Evolutionary conservation across 2,797 vertebrate genomes (phyloP).

Genomic region (Dipus sagitta): DNA sequence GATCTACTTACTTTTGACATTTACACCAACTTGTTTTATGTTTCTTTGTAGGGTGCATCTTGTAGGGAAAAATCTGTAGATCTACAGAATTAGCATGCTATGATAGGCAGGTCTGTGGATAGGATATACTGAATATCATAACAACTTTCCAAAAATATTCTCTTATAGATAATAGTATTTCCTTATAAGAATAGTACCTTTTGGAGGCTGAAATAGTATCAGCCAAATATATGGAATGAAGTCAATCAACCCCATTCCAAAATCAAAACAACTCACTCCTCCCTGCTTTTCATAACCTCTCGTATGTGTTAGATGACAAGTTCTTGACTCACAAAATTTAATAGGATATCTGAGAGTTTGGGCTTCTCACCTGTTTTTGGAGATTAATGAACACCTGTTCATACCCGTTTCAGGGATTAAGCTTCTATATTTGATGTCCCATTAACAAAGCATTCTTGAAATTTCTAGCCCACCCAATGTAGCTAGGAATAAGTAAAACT

Average conservation of each 20-base stretch:
- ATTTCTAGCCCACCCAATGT: conserved; percentile 36
- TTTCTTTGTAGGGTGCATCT: conserved; percentile 22
- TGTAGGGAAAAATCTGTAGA: not conserved
- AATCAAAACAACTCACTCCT: not conserved
- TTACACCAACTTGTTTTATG: conserved; percentile 27
- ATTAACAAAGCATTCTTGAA: conserved; percentile 73
- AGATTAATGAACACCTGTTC: conserved; percentile 81
- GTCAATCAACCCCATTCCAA: conserved; percentile 36
- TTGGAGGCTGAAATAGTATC: conserved; percentile 10
- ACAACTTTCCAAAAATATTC: not conserved
- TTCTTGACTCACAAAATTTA: conserved; percentile 74
- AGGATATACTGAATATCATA: not conserved
- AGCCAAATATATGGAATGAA: conserved; percentile 43
- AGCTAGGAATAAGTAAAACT: conserved; percentile 71
- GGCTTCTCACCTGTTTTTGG: conserved; percentile 76
- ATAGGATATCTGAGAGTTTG: conserved; percentile 52
- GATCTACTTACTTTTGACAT: conserved; percentile 39
- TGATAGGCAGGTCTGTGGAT: not conserved
- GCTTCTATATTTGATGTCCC: conserved; percentile 56
- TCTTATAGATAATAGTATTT: not conserved
- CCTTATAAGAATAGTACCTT: not conserved
- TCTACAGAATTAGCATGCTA: not conserved
- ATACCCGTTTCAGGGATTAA: conserved; percentile 36
- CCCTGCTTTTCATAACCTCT: conserved; percentile 30
- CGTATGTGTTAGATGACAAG: conserved; percentile 62